Percentiles rank a stretch among this genome's conserved stretches.
Evolutionary conservation across 2,888 invertebrate species (phyloP).

Genomic region (Stegana nigrithorax): DNA sequence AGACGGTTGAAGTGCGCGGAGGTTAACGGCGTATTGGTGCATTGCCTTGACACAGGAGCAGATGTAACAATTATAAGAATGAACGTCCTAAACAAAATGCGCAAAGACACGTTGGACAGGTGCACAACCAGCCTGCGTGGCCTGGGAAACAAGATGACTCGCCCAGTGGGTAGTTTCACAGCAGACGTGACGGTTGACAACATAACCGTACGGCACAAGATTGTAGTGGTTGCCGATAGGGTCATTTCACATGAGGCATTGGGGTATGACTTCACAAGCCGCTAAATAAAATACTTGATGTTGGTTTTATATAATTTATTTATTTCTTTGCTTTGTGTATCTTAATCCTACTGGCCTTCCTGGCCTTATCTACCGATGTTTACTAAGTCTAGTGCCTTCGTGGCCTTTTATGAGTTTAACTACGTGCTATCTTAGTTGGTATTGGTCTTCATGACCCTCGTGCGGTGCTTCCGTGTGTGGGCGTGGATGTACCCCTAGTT

Average conservation of each 20-base stretch:
- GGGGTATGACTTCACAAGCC: too few species aligned
- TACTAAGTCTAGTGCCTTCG: too few species aligned
- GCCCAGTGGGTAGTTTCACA: neutral
- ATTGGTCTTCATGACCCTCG: too few species aligned
- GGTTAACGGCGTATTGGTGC: neutral
- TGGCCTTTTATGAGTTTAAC: too few species aligned
- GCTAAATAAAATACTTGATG: neutral
- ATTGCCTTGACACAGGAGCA: neutral
- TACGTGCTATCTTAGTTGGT: too few species aligned
- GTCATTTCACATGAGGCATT: too few species aligned
- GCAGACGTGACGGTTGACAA: neutral
- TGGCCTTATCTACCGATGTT: too few species aligned
- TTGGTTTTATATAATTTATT: neutral
- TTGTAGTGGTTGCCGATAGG: too few species aligned
- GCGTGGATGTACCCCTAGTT: too few species aligned
- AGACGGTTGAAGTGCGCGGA: too few species aligned
- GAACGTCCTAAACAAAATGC: neutral
- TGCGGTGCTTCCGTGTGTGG: too few species aligned
- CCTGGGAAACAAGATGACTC: neutral
- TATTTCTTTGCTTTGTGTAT: neutral
- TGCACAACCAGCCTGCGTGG: neutral
- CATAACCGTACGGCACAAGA: neutral
- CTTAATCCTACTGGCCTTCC: too few species aligned
- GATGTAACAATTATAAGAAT: neutral
- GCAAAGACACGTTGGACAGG: neutral